Evolutionary conservation across 2,797 vertebrate species (phyloP).

Genomic region (Acipenser oxyrinchus): DNA sequence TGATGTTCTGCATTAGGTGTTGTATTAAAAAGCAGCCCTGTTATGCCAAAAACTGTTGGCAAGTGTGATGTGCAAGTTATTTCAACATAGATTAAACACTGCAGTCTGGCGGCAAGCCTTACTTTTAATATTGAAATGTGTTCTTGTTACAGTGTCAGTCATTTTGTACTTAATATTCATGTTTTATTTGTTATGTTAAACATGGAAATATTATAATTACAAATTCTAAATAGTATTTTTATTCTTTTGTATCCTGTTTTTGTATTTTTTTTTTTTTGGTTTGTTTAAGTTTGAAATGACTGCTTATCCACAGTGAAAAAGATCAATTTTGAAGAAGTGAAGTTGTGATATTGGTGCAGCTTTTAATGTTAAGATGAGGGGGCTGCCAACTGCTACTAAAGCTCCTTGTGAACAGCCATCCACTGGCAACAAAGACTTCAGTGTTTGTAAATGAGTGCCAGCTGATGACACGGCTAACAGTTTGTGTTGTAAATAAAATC

Average conservation of each 20-base stretch:
- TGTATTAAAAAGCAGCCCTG: too few relatives aligned
- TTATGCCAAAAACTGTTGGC: too few relatives aligned
- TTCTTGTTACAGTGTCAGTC: slow-evolving; percentile 38
- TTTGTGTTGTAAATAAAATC: slow-evolving; percentile 54
- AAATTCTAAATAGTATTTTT: slow-evolving; percentile 64
- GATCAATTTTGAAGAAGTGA: not conserved
- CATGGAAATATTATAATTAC: slow-evolving; percentile 66
- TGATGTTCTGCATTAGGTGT: too few relatives aligned
- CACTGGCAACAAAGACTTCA: too few relatives aligned
- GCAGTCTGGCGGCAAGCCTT: too few relatives aligned
- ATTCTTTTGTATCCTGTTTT: slow-evolving; percentile 60
- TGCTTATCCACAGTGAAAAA: slow-evolving; percentile 18
- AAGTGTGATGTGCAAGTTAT: too few relatives aligned
- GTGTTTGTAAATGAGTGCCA: too few relatives aligned
- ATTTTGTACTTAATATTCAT: slow-evolving; percentile 55
- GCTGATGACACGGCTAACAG: slow-evolving; percentile 42
- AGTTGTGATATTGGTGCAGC: not conserved
- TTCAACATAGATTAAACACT: too few relatives aligned
- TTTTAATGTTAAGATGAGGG: slow-evolving; percentile 38
- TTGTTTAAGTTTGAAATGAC: slow-evolving; percentile 11
- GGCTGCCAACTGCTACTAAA: slow-evolving; percentile 26
- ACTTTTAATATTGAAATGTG: slow-evolving; percentile 1
- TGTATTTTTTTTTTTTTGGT: slow-evolving; percentile 33
- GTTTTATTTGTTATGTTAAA: slow-evolving; percentile 58
- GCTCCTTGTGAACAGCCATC: not conserved